Percentiles rank a stretch among this genome's conserved stretches.
These are phyloP conservation scores for Cosmopolites sordidus DNA, from an alignment of 2,888 invertebrate genomes.

Conservation along the genomic window DNA sequence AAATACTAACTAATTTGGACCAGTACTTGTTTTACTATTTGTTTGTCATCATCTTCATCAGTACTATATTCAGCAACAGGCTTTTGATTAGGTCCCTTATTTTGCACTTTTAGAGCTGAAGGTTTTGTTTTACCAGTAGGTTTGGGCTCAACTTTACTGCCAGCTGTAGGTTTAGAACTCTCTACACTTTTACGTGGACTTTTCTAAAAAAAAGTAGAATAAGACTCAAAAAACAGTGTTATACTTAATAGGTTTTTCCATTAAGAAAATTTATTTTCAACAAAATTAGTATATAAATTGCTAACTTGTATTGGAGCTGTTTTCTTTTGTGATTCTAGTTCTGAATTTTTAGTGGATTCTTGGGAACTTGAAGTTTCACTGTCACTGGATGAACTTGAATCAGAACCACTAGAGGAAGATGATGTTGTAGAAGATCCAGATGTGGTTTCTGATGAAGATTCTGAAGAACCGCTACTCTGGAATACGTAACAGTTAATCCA, in stretches of 20 bases:
- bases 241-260: too few species aligned
- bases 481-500: background rate
- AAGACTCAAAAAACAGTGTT: background rate
- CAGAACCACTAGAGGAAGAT: conserved; percentile 66
- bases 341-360: conserved; percentile 43
- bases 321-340: conserved; percentile 41
- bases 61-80: conserved; percentile 36
- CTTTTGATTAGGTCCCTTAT: conserved; percentile 31
- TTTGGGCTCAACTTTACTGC: conserved; percentile 30
- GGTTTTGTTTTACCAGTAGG: conserved; percentile 31
- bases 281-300: too few species aligned
- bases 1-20: conserved; percentile 42
- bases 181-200: conserved; percentile 41
- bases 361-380: conserved; percentile 63
- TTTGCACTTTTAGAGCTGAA: conserved; percentile 23
- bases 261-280: too few species aligned
- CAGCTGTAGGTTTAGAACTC: conserved; percentile 23
- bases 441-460: conserved; percentile 61
- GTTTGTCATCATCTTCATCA: conserved; percentile 40
- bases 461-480: conserved; percentile 48
- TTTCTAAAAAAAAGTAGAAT: conserved; percentile 28
- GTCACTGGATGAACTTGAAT: conserved; percentile 66
- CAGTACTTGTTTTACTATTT: conserved; percentile 21
- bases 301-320: conserved; percentile 35
- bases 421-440: conserved; percentile 67